Base-by-base conservation (phyloP, 2,113 vertebrate species). In the Ictalurus punctatus region DNA sequence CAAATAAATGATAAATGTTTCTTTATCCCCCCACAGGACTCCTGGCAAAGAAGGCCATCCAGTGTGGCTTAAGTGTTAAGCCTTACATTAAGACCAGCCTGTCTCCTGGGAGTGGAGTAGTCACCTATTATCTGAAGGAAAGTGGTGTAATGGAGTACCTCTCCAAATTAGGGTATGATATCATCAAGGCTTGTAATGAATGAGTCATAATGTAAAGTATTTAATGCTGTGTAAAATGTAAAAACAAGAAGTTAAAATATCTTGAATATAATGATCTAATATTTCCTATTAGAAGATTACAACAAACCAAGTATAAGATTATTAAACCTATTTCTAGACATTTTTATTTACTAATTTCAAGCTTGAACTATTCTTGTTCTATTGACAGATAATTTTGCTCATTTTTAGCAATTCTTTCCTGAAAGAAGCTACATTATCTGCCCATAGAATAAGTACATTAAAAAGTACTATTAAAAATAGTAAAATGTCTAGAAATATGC, bases 71-170 rank as follows among this genome's bases (percentile, higher is more conserved):
- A 90, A 95, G 90, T 0, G 97, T 99, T 94, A 99, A 97, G 92
- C 98, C 98, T 0, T 99, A 99, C 91, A 95, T 99, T 88, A 99
- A 99, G 95, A 99, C 98, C 19, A 99, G 98, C 92, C 94, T 99
- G 92, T 99, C 98, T 0, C 98, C 98, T 0, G 98, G 98, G 90
- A 99, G 98, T 0, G 98, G 98, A 0, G 98, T 99, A n/a, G 98
- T 99, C 91, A 99, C 98, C 27, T 98, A 97, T 91, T 99, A 99
- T 92, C 95, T 99, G 13, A 96, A 96, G 83, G 97, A 98, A 91
- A 99, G 98, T 3, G 97, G 98, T 16, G 98, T 99, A 34, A 98
- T 99, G 98, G 95, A 94, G 44, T 98, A 96, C 89, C 97, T 98
- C 86, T 92, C 95, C 76, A 93, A 97, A 4, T 95, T 98, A 10